phyloP scores from a whole-genome alignment of 2,113 vertebrate genomes.

The Sphyrna mokarran region DNA sequence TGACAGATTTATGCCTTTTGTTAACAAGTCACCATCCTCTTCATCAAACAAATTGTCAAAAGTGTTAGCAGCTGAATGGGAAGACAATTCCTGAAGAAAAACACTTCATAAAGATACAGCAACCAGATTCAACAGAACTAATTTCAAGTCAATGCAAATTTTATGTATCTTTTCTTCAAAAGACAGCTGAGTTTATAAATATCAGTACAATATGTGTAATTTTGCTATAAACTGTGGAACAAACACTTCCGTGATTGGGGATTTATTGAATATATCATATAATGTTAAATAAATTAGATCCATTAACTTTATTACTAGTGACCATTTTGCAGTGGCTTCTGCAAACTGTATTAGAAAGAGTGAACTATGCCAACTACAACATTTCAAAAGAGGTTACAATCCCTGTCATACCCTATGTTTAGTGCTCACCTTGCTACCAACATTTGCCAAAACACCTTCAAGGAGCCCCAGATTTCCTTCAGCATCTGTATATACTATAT shows the following conservation, averaged over 20 bases:
- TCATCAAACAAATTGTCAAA: constrained; percentile 70
- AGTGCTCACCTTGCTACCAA: constrained; percentile 36
- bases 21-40: constrained; percentile 58
- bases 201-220: neutral
- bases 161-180: constrained; percentile 35
- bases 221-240: neutral
- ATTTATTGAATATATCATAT: no score
- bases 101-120: neutral
- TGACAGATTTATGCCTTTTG: constrained; percentile 58
- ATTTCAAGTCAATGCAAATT: neutral
- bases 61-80: neutral
- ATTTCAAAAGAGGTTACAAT: neutral
- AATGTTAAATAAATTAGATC: neutral
- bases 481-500: constrained; percentile 80
- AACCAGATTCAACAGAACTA: neutral
- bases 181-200: neutral
- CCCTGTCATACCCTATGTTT: neutral
- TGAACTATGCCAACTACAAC: neutral
- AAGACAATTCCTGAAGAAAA: constrained; percentile 55
- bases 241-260: neutral
- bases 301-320: neutral
- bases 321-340: neutral
- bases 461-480: constrained; percentile 85
- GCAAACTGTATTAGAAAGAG: neutral
- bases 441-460: constrained; percentile 58